These are phyloP conservation scores for Holcopasites calliopsidis DNA, from an alignment of 1,140 invertebrate species.

Conservation along the genomic window DNA sequence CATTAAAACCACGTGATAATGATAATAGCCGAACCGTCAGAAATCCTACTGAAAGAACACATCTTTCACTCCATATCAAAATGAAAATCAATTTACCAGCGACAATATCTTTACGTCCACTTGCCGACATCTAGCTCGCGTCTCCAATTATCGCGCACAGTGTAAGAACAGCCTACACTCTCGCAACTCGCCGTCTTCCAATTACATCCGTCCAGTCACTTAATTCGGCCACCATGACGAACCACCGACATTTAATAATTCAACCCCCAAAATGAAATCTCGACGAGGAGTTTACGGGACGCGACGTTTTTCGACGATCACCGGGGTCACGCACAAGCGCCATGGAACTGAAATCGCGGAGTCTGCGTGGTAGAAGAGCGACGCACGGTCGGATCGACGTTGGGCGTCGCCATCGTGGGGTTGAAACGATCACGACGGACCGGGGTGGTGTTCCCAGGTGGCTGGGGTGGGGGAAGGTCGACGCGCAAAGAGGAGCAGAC, in stretches of 20 bases:
- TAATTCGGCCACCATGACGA: background rate
- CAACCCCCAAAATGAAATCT: background rate
- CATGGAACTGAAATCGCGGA: slow-evolving; percentile 19
- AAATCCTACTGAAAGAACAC: background rate
- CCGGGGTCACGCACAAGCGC: slow-evolving; percentile 25
- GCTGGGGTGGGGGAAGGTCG: slow-evolving; percentile 35
- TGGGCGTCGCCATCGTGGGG: slow-evolving; percentile 77
- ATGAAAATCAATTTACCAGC: background rate
- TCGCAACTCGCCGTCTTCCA: background rate
- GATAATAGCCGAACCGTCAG: background rate
- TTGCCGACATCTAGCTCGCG: background rate
- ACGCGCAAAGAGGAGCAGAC: slow-evolving; percentile 24
- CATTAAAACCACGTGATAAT: background rate
- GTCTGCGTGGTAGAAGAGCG: slow-evolving; percentile 40
- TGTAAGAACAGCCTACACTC: background rate
- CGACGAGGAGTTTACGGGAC: background rate
- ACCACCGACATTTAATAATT: background rate
- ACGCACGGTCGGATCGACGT: slow-evolving; percentile 62
- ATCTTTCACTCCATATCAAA: background rate
- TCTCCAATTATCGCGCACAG: background rate
- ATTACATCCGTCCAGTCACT: too few species aligned
- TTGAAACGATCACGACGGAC: slow-evolving; percentile 59
- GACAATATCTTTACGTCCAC: background rate
- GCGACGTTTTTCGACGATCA: background rate
- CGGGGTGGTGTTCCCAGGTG: slow-evolving; percentile 55